Percentiles rank a stretch among this genome's conserved stretches.
phyloP scores from a whole-genome alignment of 1,140 invertebrate genomes.

The Pararge aegeria region DNA sequence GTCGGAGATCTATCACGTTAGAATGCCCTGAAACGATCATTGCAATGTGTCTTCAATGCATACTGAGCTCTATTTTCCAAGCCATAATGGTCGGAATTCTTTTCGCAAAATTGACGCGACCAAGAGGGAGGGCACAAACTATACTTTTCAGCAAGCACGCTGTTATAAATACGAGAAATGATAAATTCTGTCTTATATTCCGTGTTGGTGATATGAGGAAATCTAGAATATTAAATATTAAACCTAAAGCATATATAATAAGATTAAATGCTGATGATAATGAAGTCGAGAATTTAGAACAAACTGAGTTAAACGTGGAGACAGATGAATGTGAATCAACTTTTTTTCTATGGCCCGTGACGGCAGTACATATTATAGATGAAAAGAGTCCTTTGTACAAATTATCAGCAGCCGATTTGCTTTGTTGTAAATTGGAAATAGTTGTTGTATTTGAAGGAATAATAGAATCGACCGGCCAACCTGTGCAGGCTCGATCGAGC shows the following conservation, averaged over 20 bases:
- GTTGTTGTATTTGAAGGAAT: conserved; percentile 88
- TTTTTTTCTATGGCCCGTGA: conserved; percentile 94
- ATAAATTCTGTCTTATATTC: conserved; percentile 92
- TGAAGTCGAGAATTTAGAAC: conserved; percentile 80
- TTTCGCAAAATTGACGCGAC: conserved; percentile 96
- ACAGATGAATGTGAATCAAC: conserved; percentile 87
- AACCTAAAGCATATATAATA: conserved; percentile 90
- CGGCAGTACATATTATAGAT: conserved; percentile 88
- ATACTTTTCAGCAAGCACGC: conserved; percentile 94
- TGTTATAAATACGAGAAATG: conserved; percentile 90
- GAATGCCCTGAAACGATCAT: conserved; percentile 97
- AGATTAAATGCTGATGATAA: conserved; percentile 88
- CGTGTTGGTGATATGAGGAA: conserved; percentile 97
- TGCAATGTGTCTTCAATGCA: conserved; percentile 97
- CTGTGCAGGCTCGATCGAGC: conserved; percentile 82
- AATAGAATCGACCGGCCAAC: conserved; percentile 86
- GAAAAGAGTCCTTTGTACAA: conserved; percentile 87
- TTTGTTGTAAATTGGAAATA: conserved; percentile 87
- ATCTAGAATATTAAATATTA: conserved; percentile 94
- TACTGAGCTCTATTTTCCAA: conserved; percentile 94
- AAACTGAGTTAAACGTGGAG: conserved; percentile 85
- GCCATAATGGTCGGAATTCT: conserved; percentile 86
- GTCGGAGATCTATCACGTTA: conserved; percentile 86
- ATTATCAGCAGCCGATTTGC: conserved; percentile 89
- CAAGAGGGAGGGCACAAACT: conserved; percentile 95